Evolutionary conservation across 2,113 vertebrate genomes (phyloP).

Genomic region (Labrus mixtus): DNA sequence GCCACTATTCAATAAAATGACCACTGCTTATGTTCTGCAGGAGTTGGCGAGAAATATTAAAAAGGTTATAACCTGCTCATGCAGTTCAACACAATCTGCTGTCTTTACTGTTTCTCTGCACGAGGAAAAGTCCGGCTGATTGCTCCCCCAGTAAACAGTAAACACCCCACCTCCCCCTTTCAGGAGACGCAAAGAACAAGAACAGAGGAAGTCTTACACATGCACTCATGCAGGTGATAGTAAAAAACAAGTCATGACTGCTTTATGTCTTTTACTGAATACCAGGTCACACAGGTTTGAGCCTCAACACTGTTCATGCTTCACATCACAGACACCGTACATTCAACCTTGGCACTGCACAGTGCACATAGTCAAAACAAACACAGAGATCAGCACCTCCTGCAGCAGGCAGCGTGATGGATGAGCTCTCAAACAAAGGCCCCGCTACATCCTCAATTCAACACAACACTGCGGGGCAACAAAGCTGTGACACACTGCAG

Average conservation of each 20-base stretch:
- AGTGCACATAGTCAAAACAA: conserved; percentile 40
- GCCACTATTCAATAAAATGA: background rate
- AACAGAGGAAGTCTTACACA: background rate
- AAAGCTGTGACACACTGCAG: conserved; percentile 26
- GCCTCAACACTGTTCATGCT: conserved; percentile 18
- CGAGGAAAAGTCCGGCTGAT: background rate
- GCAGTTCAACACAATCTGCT: background rate
- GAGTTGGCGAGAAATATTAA: conserved; percentile 13
- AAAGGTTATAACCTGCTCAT: background rate
- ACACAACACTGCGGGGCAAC: conserved; percentile 5
- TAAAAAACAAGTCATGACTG: conserved; percentile 17
- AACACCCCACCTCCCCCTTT: background rate
- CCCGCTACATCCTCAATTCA: conserved; percentile 27
- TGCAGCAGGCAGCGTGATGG: conserved; percentile 54
- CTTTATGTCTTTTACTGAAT: background rate
- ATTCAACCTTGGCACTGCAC: conserved; percentile 43
- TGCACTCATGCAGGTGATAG: background rate
- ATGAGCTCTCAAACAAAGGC: conserved; percentile 59
- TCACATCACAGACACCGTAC: conserved; percentile 41
- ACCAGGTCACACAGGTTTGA: conserved; percentile 11
- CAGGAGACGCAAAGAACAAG: background rate
- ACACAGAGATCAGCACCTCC: conserved; percentile 48
- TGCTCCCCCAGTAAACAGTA: background rate
- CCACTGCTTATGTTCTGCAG: background rate
- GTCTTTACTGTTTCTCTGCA: background rate